phyloP scores from a whole-genome alignment of 1,140 invertebrate species.

The Drosophila sp. region DNA sequence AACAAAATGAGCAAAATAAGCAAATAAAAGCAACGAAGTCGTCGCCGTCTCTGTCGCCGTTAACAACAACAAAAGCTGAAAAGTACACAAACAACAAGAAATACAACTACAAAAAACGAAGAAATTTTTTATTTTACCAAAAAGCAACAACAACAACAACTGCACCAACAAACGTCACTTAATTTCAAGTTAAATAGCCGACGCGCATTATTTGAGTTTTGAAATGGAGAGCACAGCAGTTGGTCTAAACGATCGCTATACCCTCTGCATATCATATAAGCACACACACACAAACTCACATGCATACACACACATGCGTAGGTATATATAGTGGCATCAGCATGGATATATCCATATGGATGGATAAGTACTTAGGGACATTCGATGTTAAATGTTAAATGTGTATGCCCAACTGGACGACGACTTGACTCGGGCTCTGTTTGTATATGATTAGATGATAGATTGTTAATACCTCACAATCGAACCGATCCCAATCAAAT shows the following conservation, averaged over 20 bases:
- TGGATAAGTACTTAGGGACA: constrained; percentile 15
- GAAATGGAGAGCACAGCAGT: constrained; percentile 77
- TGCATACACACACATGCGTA: neutral
- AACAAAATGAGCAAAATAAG: constrained; percentile 79
- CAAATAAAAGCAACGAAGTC: constrained; percentile 65
- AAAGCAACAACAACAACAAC: constrained; percentile 68
- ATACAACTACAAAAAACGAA: constrained; percentile 36
- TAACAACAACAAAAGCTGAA: constrained; percentile 38
- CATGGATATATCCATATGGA: constrained; percentile 17
- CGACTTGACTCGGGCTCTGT: constrained; percentile 21
- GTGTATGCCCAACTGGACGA: constrained; percentile 47
- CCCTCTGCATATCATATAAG: constrained; percentile 13
- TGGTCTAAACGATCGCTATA: constrained; percentile 13
- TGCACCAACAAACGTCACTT: constrained; percentile 74
- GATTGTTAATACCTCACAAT: constrained; percentile 17
- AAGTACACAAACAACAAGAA: constrained; percentile 48
- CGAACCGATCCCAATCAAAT: neutral
- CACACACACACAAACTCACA: constrained; percentile 26
- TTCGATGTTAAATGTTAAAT: constrained; percentile 19
- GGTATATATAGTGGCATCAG: neutral
- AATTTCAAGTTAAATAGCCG: constrained; percentile 82
- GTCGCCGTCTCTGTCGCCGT: constrained; percentile 22
- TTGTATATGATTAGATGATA: constrained; percentile 52
- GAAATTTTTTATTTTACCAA: constrained; percentile 27
- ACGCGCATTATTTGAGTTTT: constrained; percentile 81